Conservation (phyloP, 2,113 vertebrate genomes). For the Dunckerocampus dactyliophorus region DNA sequence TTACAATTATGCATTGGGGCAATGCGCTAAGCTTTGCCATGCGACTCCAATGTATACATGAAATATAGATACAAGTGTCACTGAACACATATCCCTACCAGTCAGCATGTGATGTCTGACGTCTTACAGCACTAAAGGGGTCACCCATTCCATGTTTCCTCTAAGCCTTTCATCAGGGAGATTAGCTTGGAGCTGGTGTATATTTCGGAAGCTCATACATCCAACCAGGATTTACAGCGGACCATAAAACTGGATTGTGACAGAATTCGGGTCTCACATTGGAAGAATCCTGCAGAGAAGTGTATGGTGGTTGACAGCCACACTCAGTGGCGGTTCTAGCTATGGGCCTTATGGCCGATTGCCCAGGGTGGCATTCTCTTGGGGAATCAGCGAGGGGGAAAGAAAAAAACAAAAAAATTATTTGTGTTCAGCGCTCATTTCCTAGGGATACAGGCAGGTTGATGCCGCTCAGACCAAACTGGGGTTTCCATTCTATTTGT, state of each 20-base stretch:
- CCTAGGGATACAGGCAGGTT: too few species aligned
- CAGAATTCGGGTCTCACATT: conserved; percentile 25
- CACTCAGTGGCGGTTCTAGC: too few species aligned
- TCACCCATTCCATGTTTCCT: conserved; percentile 32
- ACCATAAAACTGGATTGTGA: conserved; percentile 43
- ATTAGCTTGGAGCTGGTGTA: conserved; percentile 39
- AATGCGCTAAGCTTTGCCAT: conserved; percentile 7
- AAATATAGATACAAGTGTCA: not conserved
- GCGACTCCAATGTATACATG: conserved; percentile 11
- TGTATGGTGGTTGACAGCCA: conserved; percentile 34
- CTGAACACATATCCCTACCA: conserved; percentile 4
- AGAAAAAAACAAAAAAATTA: too few species aligned
- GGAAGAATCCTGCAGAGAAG: conserved; percentile 21
- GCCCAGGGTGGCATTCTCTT: too few species aligned
- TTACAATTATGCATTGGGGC: not conserved
- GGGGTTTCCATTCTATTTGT: too few species aligned
- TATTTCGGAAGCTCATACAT: conserved; percentile 31
- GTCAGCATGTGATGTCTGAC: conserved; percentile 22
- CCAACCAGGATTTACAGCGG: conserved; percentile 23
- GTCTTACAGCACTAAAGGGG: conserved; percentile 24
- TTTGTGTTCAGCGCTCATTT: too few species aligned
- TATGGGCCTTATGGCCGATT: too few species aligned
- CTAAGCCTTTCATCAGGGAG: conserved; percentile 32
- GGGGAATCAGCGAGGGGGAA: too few species aligned
- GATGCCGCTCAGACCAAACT: too few species aligned